Conservation (phyloP, 2,888 invertebrate genomes). For the Pherbina coryleti region DNA sequence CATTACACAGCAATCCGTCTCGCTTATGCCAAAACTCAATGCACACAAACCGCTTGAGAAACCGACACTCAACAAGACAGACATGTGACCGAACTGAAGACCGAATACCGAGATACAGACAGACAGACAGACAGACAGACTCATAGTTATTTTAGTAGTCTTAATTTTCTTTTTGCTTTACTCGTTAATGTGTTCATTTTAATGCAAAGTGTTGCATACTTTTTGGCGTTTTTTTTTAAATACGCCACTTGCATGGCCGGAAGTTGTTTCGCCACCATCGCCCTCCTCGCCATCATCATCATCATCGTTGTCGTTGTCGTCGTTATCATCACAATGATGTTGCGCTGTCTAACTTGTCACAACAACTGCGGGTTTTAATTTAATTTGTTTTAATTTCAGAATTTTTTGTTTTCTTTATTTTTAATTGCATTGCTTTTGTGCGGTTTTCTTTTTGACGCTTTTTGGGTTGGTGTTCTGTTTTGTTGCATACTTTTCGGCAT, state of each 20-base stretch:
- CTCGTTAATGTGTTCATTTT: constrained; percentile 5
- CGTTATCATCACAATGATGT: background rate
- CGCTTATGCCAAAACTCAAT: background rate
- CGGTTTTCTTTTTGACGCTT: background rate
- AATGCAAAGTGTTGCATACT: constrained; percentile 22
- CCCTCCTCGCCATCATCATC: background rate
- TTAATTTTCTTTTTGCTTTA: background rate
- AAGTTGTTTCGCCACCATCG: background rate
- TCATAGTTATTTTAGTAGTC: background rate
- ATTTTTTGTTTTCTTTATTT: background rate
- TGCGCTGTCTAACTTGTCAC: constrained; percentile 1
- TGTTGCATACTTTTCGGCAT: constrained; percentile 3
- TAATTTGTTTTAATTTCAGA: constrained; percentile 17
- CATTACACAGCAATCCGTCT: background rate
- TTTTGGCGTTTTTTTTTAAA: background rate
- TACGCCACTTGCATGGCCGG: background rate
- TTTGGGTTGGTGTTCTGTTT: background rate
- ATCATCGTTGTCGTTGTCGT: background rate
- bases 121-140: background rate
- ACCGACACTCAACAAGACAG: constrained; percentile 5
- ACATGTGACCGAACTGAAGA: background rate
- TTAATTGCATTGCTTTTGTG: background rate
- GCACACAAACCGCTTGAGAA: background rate
- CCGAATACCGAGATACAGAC: too few relatives aligned
- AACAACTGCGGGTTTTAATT: constrained; percentile 18